phyloP scores from a whole-genome alignment of 2,797 vertebrate genomes.

The Acanthiza pusilla region DNA sequence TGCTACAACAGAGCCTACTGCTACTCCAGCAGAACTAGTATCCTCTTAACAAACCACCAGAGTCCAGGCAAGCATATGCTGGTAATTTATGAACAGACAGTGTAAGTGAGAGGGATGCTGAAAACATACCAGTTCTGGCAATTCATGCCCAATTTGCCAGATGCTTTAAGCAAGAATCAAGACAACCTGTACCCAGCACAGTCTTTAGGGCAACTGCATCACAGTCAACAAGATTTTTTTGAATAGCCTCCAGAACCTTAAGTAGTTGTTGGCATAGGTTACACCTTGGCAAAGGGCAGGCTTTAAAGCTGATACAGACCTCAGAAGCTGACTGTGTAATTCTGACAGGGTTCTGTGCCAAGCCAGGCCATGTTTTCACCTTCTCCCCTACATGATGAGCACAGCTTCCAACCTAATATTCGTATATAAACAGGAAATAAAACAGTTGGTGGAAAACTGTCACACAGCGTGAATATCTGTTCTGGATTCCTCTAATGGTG shows the following conservation, averaged over 20 bases:
- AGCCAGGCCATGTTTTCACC: neutral
- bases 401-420: neutral
- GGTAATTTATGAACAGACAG: neutral
- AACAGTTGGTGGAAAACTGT: neutral
- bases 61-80: neutral
- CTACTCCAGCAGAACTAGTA: neutral
- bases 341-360: neutral
- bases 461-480: neutral
- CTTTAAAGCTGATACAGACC: neutral
- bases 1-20: neutral
- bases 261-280: neutral
- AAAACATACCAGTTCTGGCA: neutral
- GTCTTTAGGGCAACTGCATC: neutral
- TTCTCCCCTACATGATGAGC: neutral
- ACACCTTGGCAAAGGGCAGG: neutral
- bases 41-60: neutral
- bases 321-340: neutral
- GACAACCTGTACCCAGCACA: neutral
- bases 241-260: neutral
- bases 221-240: neutral
- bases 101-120: neutral
- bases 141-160: neutral
- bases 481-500: neutral
- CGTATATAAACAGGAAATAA: neutral
- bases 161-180: neutral